These are phyloP conservation scores for Axinella damicornis DNA, from an alignment of 37 sponge, comb jelly and placozoan genomes.

Conservation along the genomic window DNA sequence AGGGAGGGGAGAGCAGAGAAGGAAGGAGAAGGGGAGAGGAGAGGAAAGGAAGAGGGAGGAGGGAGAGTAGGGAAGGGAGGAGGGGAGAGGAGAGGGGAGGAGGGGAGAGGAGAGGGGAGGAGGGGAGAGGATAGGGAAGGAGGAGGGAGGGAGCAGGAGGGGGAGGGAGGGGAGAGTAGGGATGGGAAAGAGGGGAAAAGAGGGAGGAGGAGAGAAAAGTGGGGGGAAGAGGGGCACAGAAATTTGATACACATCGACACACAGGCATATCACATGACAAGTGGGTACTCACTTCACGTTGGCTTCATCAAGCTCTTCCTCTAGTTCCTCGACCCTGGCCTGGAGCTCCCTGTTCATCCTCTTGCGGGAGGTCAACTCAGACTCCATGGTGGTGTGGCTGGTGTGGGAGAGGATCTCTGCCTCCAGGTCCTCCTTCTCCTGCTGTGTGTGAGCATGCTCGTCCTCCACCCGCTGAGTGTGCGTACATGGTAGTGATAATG, in stretches of 20 bases:
- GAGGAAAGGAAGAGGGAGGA: too few relatives aligned
- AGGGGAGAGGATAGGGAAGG: not conserved
- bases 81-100: not conserved
- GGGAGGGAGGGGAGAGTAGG: not conserved
- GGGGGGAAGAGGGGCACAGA: not conserved
- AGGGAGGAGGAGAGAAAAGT: not conserved
- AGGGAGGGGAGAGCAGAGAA: not conserved
- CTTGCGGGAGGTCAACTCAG: slow-evolving; percentile 82
- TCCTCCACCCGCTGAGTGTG: slow-evolving; percentile 54
- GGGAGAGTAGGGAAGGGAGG: not conserved
- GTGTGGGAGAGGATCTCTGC: slow-evolving; percentile 40
- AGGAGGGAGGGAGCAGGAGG: too few relatives aligned
- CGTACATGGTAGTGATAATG: not conserved
- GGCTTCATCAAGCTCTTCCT: slow-evolving; percentile 96
- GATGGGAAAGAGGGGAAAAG: not conserved
- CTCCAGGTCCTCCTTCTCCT: slow-evolving; percentile 83
- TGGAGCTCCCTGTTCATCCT: slow-evolving; percentile 90
- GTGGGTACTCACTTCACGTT: slow-evolving; percentile 55
- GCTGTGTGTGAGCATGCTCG: slow-evolving; percentile 43
- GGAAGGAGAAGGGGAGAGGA: not conserved
- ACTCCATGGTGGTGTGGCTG: slow-evolving; percentile 37
- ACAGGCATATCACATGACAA: too few relatives aligned
- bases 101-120: not conserved
- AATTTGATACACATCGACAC: too few relatives aligned
- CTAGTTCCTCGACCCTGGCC: slow-evolving; percentile 86